Percentiles rank a stretch among this genome's conserved stretches.
Conservation (phyloP, 2,797 vertebrate genomes). For the Gymnopithys bicolor region DNA sequence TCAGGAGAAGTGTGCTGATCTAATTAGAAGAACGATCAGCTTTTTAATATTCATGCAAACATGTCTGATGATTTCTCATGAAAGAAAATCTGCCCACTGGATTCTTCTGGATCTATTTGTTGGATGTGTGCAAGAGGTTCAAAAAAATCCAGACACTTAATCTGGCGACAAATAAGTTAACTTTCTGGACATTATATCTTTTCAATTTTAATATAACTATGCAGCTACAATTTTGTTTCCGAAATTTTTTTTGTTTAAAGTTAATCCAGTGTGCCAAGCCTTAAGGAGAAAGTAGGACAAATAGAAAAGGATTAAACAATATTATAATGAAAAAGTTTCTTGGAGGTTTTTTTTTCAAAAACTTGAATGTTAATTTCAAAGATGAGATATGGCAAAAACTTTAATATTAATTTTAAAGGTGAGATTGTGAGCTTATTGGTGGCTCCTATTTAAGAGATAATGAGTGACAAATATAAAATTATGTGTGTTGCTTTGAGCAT, state of each 20-base stretch:
- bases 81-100: background rate
- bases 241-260: background rate
- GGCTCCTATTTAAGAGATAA: background rate
- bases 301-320: background rate
- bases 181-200: background rate
- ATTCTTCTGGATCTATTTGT: background rate
- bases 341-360: background rate
- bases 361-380: background rate
- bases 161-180: background rate
- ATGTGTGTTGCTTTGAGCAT: fast-evolving
- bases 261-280: background rate
- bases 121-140: background rate
- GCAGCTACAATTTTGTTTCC: background rate
- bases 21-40: background rate
- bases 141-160: background rate
- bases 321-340: background rate
- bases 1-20: background rate
- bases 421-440: background rate
- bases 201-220: background rate
- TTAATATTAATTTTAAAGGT: background rate
- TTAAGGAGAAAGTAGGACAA: background rate
- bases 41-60: background rate
- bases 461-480: background rate
- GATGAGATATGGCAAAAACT: background rate
- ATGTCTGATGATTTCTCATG: background rate